Conservation (phyloP, 2,113 vertebrate genomes). For the Solea solea region DNA sequence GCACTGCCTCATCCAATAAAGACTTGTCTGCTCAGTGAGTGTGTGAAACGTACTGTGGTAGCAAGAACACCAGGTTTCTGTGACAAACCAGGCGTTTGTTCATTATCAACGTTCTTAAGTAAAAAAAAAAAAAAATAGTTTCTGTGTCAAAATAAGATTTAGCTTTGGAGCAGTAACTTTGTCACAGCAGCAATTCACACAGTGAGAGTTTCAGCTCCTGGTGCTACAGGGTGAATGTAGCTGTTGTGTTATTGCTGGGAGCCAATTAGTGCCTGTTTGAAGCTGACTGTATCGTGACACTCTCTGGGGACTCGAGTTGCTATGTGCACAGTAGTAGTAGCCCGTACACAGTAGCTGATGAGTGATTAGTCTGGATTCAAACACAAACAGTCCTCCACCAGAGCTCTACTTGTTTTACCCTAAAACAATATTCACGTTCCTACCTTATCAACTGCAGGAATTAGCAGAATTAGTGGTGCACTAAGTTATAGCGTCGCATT, state of each 20-base stretch:
- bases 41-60: conserved; percentile 33
- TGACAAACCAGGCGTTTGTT: conserved; percentile 44
- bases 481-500: conserved; percentile 6
- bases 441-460: conserved; percentile 39
- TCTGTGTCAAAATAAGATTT: conserved; percentile 39
- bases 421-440: conserved; percentile 40
- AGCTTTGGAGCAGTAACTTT: conserved; percentile 10
- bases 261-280: conserved; percentile 55
- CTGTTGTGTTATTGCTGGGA: conserved; percentile 43
- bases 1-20: conserved; percentile 55
- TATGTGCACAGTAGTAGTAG: conserved; percentile 54
- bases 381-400: conserved; percentile 47
- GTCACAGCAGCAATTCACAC: conserved; percentile 28
- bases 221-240: conserved; percentile 26
- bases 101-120: conserved; percentile 36
- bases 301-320: conserved; percentile 55
- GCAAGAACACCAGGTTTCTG: conserved; percentile 27
- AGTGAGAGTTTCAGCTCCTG: conserved; percentile 15
- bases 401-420: conserved; percentile 38
- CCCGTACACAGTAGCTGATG: conserved; percentile 38
- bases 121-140: conserved; percentile 15
- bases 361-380: conserved; percentile 59
- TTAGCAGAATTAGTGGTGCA: neutral
- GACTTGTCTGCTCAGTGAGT: conserved; percentile 29
- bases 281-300: conserved; percentile 46